Evolutionary conservation across 2,888 invertebrate species (phyloP).

Genomic region (Stramonita haemastoma): DNA sequence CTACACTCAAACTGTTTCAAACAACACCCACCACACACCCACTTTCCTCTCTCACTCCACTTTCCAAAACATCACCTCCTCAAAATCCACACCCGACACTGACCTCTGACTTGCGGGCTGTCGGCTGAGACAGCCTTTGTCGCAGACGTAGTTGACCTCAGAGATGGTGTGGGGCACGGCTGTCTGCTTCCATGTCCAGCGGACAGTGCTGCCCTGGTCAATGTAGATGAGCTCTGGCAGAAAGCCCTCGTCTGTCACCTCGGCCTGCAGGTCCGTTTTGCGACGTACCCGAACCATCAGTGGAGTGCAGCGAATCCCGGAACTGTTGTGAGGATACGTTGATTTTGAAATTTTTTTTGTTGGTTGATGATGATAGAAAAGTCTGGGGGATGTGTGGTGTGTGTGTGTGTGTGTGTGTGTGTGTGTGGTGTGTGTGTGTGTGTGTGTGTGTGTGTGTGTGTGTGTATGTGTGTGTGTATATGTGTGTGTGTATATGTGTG

Average conservation of each 20-base stretch:
- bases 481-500: background rate
- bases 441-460: background rate
- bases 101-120: slow-evolving; percentile 50
- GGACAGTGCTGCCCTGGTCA: slow-evolving; percentile 74
- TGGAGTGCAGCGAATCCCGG: slow-evolving; percentile 73
- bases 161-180: slow-evolving; percentile 68
- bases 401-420: slow-evolving; percentile 4
- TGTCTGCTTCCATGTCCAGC: slow-evolving; percentile 75
- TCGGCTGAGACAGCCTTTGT: slow-evolving; percentile 62
- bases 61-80: background rate
- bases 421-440: background rate
- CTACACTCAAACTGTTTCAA: background rate
- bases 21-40: slow-evolving; percentile 9
- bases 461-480: background rate
- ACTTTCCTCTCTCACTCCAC: background rate
- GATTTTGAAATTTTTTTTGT: background rate
- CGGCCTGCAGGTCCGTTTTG: slow-evolving; percentile 67
- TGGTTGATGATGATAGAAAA: background rate
- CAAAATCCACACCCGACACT: background rate
- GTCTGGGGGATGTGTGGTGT: background rate
- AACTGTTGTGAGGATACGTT: slow-evolving; percentile 54
- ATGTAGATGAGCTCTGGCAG: slow-evolving; percentile 73
- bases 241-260: slow-evolving; percentile 75
- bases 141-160: slow-evolving; percentile 57
- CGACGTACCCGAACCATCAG: slow-evolving; percentile 72